Evolutionary conservation across 2,797 vertebrate species (phyloP).

Genomic region (Sebastes hubbsi): DNA sequence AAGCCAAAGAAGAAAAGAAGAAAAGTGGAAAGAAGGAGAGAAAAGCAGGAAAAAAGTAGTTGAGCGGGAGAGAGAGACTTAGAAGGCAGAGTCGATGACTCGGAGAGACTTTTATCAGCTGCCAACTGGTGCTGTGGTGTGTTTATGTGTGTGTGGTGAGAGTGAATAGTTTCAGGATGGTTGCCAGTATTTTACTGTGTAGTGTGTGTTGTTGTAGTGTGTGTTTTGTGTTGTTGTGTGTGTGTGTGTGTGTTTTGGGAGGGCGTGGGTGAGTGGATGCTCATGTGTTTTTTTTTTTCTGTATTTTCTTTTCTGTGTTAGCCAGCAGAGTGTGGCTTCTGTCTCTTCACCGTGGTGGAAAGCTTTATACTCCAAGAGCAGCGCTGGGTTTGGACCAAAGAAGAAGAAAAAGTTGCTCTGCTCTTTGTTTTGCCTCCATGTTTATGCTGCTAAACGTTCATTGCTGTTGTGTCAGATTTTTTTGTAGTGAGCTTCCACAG

Average conservation of each 20-base stretch:
- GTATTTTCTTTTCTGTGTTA: slow-evolving; percentile 34
- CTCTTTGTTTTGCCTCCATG: not conserved
- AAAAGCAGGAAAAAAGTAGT: not conserved
- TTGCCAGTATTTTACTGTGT: slow-evolving; percentile 36
- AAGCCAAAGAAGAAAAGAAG: not conserved
- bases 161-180: slow-evolving; percentile 39
- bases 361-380: slow-evolving; percentile 2
- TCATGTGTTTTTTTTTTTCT: slow-evolving; percentile 21
- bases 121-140: slow-evolving; percentile 58
- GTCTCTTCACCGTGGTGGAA: slow-evolving; percentile 21
- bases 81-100: slow-evolving; percentile 49
- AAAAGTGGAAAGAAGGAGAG: not conserved
- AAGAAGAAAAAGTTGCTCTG: not conserved
- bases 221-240: not conserved
- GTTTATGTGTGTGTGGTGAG: slow-evolving; percentile 45
- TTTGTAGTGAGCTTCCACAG: not conserved
- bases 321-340: slow-evolving; percentile 46
- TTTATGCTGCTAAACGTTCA: not conserved
- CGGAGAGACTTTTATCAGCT: slow-evolving; percentile 66
- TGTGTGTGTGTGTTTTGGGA: not conserved
- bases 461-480: not conserved
- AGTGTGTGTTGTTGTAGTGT: not conserved
- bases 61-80: slow-evolving; percentile 12
- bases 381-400: not conserved
- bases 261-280: slow-evolving; percentile 38